Base-by-base conservation (phyloP, 2,113 vertebrate genomes). In the Casuarius casuarius region DNA sequence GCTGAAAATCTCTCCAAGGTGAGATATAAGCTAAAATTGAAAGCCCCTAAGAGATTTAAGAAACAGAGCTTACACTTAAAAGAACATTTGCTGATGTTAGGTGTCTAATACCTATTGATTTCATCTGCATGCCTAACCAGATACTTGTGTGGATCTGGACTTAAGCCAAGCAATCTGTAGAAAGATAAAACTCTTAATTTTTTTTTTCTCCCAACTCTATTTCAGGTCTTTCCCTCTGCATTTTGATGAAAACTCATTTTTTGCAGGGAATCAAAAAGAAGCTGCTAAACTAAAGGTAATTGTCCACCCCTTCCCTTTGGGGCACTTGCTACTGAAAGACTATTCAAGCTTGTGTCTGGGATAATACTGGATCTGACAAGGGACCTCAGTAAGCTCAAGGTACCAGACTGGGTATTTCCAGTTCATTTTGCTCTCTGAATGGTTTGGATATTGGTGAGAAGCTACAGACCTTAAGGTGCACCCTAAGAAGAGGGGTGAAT, bases 191-290 rank as follows among this genome's bases (percentile, higher is more conserved):
- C 61, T 58, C 44, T 56, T 9, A 61, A n/a, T n/a, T n/a, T n/a
- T 26, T n/a, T 48, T 20, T 72, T 58, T 58, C 14, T 31, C 8
- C 28, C 56, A 31, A 0, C 79, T 71, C 49, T 59, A 0, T 81
- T 97, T 19, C 92, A 99, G 99, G 81, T 99, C 99, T 17, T 99
- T 99, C 92, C 99, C 99, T 0, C 96, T 99, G 96, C 99, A 99
- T 96, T 99, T 99, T 5, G 97, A 99, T 93, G 99, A 99, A 79
- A 98, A 98, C 49, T 99, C 99, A 1, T 97, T 99, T 92, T 99
- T 99, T 95, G 98, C 98, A 75, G 99, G 99, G 25, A 98, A 99
- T 91, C 98, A 98, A 92, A 98, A 98, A 23, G 99, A 99, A 98
- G 99, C 99, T 17, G 98, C 98, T 6, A 98, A 99, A 95, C 97